phyloP scores from a whole-genome alignment of 2,888 invertebrate species.

The Empis stercorea region DNA sequence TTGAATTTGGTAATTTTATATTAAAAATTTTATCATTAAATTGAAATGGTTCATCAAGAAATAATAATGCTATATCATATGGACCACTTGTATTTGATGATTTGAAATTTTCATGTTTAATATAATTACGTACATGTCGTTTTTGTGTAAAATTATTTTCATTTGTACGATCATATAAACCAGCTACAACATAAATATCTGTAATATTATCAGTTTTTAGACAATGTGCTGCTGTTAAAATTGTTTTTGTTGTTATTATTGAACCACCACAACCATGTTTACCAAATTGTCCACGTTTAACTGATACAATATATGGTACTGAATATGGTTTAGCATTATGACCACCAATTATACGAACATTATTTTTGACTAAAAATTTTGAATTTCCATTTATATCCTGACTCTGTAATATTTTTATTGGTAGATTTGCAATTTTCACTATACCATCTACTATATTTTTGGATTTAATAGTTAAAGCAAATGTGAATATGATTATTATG shows the following conservation, averaged over 20 bases:
- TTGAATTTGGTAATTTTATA: constrained; percentile 10
- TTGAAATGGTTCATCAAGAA: constrained; percentile 21
- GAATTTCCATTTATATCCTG: too few relatives aligned
- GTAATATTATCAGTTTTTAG: constrained; percentile 16
- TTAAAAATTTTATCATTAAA: constrained; percentile 24
- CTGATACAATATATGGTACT: constrained; percentile 37
- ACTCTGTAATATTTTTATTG: too few relatives aligned
- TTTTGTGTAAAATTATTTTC: constrained; percentile 21
- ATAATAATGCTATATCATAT: constrained; percentile 43
- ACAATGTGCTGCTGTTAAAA: constrained; percentile 36
- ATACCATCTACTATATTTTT: too few relatives aligned
- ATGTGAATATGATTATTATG: too few relatives aligned
- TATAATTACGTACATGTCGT: constrained; percentile 22
- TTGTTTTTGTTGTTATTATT: constrained; percentile 29
- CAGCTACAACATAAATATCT: constrained; percentile 30
- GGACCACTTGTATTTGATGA: constrained; percentile 19
- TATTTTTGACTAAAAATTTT: too few relatives aligned
- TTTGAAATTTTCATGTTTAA: constrained; percentile 25
- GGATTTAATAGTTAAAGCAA: too few relatives aligned
- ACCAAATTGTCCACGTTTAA: constrained; percentile 18
- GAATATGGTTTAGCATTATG: constrained; percentile 28
- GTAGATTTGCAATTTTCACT: too few relatives aligned
- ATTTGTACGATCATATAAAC: constrained; percentile 28
- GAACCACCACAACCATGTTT: constrained; percentile 36
- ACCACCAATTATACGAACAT: constrained; percentile 25